A percentile compares a stretch with the other conserved stretches of the same genome.
phyloP scores from a whole-genome alignment of 92 coral and sea anemone genomes.

The Porites cylindrica region DNA sequence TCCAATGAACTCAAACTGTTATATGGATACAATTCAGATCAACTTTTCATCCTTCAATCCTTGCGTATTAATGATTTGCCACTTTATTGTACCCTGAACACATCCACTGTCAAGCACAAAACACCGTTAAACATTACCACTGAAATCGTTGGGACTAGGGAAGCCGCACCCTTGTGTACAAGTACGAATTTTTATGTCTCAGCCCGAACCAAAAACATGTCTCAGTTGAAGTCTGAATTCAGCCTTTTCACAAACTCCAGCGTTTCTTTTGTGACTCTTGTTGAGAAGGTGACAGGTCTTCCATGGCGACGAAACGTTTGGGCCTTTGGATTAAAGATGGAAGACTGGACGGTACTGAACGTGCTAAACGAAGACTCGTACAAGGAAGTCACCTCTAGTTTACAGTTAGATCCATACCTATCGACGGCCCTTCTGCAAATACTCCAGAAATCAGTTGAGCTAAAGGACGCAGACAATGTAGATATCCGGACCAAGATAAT shows the following conservation, averaged over 20 bases:
- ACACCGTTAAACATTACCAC: constrained; percentile 48
- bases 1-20: constrained; percentile 34
- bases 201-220: constrained; percentile 41
- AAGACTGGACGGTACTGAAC: constrained; percentile 67
- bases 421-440: constrained; percentile 42
- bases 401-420: constrained; percentile 30
- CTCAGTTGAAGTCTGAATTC: constrained; percentile 37
- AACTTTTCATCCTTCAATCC: constrained; percentile 33
- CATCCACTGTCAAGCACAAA: constrained; percentile 30
- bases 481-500: not conserved
- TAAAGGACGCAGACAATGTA: not conserved
- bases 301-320: constrained; percentile 75
- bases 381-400: constrained; percentile 6
- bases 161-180: constrained; percentile 28
- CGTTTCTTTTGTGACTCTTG: constrained; percentile 63
- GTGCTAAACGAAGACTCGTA: constrained; percentile 31
- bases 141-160: constrained; percentile 51
- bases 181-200: constrained; percentile 64
- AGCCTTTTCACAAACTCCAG: constrained; percentile 37
- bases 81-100: constrained; percentile 55
- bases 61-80: constrained; percentile 46
- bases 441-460: constrained; percentile 32
- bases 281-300: constrained; percentile 58
- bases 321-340: constrained; percentile 55
- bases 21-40: constrained; percentile 28